Evolutionary conservation across 2,113 vertebrate genomes (phyloP).

Genomic region (Andinoacara biseriatus): DNA sequence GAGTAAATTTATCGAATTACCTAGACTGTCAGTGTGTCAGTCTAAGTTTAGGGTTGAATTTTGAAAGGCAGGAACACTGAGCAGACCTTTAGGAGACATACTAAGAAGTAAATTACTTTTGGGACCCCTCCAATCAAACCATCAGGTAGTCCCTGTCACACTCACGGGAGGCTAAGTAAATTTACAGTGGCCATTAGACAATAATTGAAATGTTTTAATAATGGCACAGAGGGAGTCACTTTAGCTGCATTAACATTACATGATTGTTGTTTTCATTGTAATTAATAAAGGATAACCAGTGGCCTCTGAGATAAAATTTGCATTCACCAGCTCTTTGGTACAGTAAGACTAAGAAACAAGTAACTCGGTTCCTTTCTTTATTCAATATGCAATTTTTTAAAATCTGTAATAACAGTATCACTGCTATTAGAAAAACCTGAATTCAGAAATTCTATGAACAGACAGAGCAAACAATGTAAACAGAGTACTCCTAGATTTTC

Average conservation of each 20-base stretch:
- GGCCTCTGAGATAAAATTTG: neutral
- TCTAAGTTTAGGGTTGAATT: conserved; percentile 22
- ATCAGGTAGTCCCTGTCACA: conserved; percentile 51
- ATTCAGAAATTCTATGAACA: neutral
- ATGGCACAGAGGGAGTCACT: conserved; percentile 68
- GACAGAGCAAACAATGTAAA: neutral
- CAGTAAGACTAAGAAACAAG: neutral
- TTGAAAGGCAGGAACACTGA: conserved; percentile 44
- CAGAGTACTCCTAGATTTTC: fast-evolving
- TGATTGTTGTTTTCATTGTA: conserved; percentile 62
- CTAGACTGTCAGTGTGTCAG: conserved; percentile 30
- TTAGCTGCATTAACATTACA: conserved; percentile 75
- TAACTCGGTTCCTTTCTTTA: neutral
- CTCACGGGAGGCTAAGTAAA: conserved; percentile 51
- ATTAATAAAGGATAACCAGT: conserved; percentile 18
- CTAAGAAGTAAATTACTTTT: conserved; percentile 61
- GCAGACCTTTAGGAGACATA: conserved; percentile 41
- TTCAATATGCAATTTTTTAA: neutral
- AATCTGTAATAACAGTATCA: neutral
- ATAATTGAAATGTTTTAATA: conserved; percentile 77
- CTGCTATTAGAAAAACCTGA: neutral
- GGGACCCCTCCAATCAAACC: conserved; percentile 55
- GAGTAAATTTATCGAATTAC: neutral
- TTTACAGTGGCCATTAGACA: conserved; percentile 76
- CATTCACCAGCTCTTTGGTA: neutral